A percentile compares a stretch with the other conserved stretches of the same genome.
Evolutionary conservation across 2,797 vertebrate genomes (phyloP).

Genomic region (Erithacus rubecula): DNA sequence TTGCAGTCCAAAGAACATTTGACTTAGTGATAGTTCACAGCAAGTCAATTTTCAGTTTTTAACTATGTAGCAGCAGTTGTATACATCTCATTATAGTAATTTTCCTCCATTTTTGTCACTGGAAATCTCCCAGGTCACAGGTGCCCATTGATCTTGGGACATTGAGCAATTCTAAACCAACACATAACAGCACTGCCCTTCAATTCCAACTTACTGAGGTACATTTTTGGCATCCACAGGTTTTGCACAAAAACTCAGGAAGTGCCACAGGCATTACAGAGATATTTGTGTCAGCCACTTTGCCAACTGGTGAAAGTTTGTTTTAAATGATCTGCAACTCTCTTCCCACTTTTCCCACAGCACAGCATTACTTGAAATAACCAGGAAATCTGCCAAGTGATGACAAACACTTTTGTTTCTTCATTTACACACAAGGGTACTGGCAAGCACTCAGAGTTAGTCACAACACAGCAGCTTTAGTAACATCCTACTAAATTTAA

Average conservation of each 20-base stretch:
- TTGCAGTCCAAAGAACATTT: neutral
- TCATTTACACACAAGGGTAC: neutral
- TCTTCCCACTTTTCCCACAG: neutral
- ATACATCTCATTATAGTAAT: neutral
- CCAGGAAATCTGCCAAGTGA: neutral
- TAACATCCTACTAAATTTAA: neutral
- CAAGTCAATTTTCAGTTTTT: neutral
- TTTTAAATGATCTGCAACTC: neutral
- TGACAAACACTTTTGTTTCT: neutral
- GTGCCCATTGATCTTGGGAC: neutral
- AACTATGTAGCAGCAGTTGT: rapidly evolving
- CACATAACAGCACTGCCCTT: neutral
- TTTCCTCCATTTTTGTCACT: neutral
- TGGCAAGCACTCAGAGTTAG: neutral
- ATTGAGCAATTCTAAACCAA: neutral
- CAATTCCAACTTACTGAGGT: neutral
- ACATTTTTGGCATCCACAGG: neutral
- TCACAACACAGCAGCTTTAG: neutral
- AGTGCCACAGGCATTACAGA: neutral
- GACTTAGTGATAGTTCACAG: neutral
- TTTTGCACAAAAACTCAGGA: neutral
- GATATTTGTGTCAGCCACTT: neutral
- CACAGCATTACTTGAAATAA: neutral
- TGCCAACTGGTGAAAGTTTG: neutral
- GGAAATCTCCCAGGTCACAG: neutral